Conservation (phyloP, 2,113 vertebrate species). For the Siniperca chuatsi region DNA sequence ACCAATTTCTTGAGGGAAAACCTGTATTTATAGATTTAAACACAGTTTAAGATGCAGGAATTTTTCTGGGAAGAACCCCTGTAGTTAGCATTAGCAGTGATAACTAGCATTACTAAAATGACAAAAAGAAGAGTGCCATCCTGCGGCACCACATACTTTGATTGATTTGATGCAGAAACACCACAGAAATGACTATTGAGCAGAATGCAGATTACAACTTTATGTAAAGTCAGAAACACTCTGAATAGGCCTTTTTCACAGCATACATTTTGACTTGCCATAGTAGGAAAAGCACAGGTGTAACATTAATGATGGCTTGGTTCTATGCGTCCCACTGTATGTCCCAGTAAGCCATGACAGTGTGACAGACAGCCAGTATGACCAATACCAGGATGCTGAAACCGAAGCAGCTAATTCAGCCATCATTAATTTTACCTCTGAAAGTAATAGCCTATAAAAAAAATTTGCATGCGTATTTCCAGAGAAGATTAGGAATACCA, state of each 20-base stretch:
- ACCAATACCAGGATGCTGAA: background rate
- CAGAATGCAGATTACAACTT: conserved; percentile 5
- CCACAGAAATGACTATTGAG: background rate
- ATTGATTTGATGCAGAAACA: background rate
- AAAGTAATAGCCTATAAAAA: conserved; percentile 8
- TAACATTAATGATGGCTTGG: background rate
- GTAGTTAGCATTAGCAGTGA: background rate
- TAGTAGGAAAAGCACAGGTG: background rate
- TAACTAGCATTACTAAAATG: too few relatives aligned
- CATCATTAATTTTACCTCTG: conserved; percentile 29
- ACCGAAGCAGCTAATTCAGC: conserved; percentile 5
- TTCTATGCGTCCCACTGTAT: background rate
- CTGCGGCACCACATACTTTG: background rate
- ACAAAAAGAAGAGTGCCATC: background rate
- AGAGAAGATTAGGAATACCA: conserved; percentile 14
- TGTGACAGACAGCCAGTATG: conserved; percentile 23
- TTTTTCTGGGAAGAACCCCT: background rate
- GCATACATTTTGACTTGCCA: background rate
- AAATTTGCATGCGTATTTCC: conserved; percentile 5
- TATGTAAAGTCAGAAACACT: background rate
- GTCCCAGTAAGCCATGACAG: background rate
- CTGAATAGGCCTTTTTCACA: background rate
- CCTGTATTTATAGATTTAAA: background rate
- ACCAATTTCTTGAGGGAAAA: background rate
- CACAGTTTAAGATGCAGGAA: background rate